Conservation (phyloP, 1,140 invertebrate species). For the Hypsibius dujardini region DNA sequence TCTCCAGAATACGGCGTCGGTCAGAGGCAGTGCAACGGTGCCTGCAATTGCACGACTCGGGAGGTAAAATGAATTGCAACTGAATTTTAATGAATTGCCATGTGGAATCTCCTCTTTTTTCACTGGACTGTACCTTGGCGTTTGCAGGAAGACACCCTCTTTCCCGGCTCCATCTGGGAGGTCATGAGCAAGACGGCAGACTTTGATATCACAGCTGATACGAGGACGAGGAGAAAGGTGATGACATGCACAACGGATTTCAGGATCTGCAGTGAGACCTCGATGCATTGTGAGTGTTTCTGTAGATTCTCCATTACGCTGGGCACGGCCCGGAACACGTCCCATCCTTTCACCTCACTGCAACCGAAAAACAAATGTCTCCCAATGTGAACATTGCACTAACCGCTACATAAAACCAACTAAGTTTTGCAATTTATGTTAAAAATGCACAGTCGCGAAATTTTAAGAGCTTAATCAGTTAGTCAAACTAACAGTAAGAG, state of each 20-base stretch:
- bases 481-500: no score
- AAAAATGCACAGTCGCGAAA: no score
- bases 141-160: conserved; percentile 23
- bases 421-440: no score
- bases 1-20: conserved; percentile 1
- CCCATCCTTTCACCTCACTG: conserved; percentile 7
- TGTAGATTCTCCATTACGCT: not conserved
- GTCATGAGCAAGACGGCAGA: conserved; percentile 33
- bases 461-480: no score
- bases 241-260: conserved; percentile 31
- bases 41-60: not conserved
- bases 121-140: conserved; percentile 18
- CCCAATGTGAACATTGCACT: no score
- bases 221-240: conserved; percentile 31
- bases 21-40: not conserved
- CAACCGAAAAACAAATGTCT: not conserved
- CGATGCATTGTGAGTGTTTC: conserved; percentile 23
- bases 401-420: no score
- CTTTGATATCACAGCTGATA: conserved; percentile 30
- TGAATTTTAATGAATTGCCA: no score
- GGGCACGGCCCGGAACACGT: conserved; percentile 14
- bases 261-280: conserved; percentile 26
- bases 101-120: not conserved
- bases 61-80: not conserved
- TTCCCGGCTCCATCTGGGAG: conserved; percentile 28